Evolutionary conservation across 2,888 invertebrate genomes (phyloP), one percentile per base, ranked within the genome.

Genomic region (Leucophenga maculata): DNA sequence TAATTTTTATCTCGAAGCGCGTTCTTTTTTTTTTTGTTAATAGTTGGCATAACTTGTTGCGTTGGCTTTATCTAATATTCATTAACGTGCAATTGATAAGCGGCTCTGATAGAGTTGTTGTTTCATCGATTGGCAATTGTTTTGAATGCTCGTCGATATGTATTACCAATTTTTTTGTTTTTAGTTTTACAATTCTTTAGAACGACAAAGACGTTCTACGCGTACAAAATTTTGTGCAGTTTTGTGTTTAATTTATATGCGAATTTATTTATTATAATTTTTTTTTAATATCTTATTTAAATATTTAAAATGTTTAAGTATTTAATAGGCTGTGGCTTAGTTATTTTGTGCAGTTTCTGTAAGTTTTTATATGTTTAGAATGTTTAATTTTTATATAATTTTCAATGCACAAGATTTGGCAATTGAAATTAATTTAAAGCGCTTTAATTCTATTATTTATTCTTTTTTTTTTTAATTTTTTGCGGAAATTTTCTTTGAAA

Each of bases 41-140:
- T 39, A 39, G 3, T 3, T 11, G 39, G n/a, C n/a, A n/a, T n/a
- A 11, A 11, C 39, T 39, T 39, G 39, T 39, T 39, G 39, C 39
- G 39, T 55, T 20, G 18, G 54, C 9, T 20, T 55, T 55, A 55
- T 55, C 54, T 55, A 22, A 13, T 20, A 22, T 55, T 55, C 54
- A 55, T 20, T 55, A 20, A 20, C 54, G 4, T 55, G 54, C 54
- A 55, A 55, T 55, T 55, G 54, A 55, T 55, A 55, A 55, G 54
- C 54, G 54, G 11, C 39, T n/a, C n/a, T 39, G 39, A 39, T 39
- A 39, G 8, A 55, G 20, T 14, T 22, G 18, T 39, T 55, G n/a
- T n/a, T 55, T 16, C 20, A 55, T 55, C 54, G 20, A 55, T 55
- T 55, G 54, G 22, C 54, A 55, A 55, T 55, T 55, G 20, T 55